Base-by-base conservation (phyloP, 2,888 invertebrate species). In the Congeria kusceri region DNA sequence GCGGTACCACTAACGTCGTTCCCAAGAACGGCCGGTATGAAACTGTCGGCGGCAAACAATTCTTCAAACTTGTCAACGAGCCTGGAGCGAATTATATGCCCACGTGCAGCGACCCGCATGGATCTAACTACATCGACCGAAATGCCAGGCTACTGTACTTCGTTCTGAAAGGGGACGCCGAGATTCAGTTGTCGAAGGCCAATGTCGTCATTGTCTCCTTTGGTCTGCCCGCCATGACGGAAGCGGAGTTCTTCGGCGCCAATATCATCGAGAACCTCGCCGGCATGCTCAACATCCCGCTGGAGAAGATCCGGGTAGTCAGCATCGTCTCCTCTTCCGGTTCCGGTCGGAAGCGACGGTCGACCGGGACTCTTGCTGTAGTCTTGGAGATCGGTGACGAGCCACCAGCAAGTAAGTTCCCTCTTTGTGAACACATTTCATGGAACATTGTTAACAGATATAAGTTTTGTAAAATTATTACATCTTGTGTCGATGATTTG, bases 211-310 rank as follows among this genome's bases (percentile, higher is more conserved):
- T 91, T 25, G 83, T 88, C 1, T 83, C 85, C 20, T 84, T 88
- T 63, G 71, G 76, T 0, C 66, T 87, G 20, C 87, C 89, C 20
- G 83, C 83, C 1, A 83, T 92, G 85, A 89, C 86, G 0, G 88
- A 85, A 4, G 90, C 88, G 27, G 88, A 91, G 1, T 91, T 92
- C 83, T 92, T 87, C 75, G 90, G 89, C 2, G 84, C 87, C 7
- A 85, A 88, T 25, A 77, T 92, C 3, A 77, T 92, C 28, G 72
- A 82, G 23, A 90, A 91, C 57, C 66, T 92, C 5, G 91, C 91
- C 1, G 70, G 23, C 5, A 89, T 92, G 75, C 86, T 92, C 9
- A 77, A 83, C 27, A 73, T 92, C 39, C 86, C 87, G 1, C 49
- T 84, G 0, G 67, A 77, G 9, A 90, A 90, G 73, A 87, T 92